A percentile compares a stretch with the other conserved stretches of the same genome.
phyloP scores from a whole-genome alignment of 2,888 invertebrate genomes.

The Ptilodon capucinus region DNA sequence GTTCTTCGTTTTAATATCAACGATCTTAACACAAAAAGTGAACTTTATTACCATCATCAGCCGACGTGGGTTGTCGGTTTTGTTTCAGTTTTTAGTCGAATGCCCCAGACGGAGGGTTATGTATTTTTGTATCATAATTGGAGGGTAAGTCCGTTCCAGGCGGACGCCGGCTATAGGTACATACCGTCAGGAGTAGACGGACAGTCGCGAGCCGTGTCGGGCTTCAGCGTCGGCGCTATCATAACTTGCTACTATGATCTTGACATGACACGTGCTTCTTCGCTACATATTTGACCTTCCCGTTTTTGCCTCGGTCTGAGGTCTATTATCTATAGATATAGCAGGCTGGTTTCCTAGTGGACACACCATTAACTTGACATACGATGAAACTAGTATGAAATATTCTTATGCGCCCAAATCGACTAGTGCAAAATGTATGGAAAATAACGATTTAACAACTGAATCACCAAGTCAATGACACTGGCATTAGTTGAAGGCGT shows the following conservation, averaged over 20 bases:
- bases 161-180: conserved; percentile 32
- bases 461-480: conserved; percentile 30
- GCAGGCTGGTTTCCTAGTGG: no score
- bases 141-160: conserved; percentile 49
- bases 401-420: no score
- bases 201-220: conserved; percentile 41
- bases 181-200: conserved; percentile 2
- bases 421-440: conserved; percentile 62
- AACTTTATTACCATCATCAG: conserved; percentile 14
- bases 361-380: no score
- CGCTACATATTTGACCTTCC: conserved; percentile 19
- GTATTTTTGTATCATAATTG: conserved; percentile 22
- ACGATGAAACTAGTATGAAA: no score
- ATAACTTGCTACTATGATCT: conserved; percentile 65
- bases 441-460: conserved; percentile 51
- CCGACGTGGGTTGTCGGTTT: conserved; percentile 24
- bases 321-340: no score
- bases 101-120: no score
- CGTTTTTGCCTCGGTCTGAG: no score
- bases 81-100: conserved; percentile 24
- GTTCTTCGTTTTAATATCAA: background rate
- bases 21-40: conserved; percentile 8
- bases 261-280: no score
- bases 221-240: conserved; percentile 47
- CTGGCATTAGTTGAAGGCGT: conserved; percentile 26